These are phyloP conservation scores for Lagopus muta DNA, from an alignment of 2,113 vertebrate species.

Conservation along the genomic window DNA sequence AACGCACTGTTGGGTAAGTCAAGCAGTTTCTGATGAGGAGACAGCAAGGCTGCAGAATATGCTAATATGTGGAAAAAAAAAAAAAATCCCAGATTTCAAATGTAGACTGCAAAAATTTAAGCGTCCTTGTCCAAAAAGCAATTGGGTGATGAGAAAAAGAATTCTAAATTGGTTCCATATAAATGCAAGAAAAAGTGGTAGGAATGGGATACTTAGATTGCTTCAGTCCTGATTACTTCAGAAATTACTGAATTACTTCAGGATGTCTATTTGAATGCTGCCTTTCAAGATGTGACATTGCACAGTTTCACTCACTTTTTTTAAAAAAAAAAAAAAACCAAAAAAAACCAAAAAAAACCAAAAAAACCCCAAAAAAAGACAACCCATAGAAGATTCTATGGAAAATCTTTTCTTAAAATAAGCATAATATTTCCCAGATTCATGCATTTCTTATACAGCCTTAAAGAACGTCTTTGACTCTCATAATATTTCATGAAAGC, in stretches of 20 bases:
- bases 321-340: no score
- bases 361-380: not conserved
- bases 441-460: not conserved
- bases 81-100: not conserved
- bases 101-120: not conserved
- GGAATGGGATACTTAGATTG: not conserved
- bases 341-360: no score
- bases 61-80: not conserved
- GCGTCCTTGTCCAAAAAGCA: not conserved
- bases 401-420: not conserved
- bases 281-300: not conserved
- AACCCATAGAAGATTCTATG: fast-evolving
- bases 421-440: not conserved
- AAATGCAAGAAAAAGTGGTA: not conserved
- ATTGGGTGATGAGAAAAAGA: not conserved
- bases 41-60: not conserved
- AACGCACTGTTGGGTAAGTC: not conserved
- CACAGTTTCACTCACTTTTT: not conserved
- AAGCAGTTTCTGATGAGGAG: not conserved
- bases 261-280: not conserved
- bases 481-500: slow-evolving; percentile 16
- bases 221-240: not conserved
- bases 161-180: not conserved
- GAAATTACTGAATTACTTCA: not conserved
- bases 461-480: not conserved